Base-by-base conservation (phyloP, 2,113 vertebrate genomes). In the Albula glossodonta region DNA sequence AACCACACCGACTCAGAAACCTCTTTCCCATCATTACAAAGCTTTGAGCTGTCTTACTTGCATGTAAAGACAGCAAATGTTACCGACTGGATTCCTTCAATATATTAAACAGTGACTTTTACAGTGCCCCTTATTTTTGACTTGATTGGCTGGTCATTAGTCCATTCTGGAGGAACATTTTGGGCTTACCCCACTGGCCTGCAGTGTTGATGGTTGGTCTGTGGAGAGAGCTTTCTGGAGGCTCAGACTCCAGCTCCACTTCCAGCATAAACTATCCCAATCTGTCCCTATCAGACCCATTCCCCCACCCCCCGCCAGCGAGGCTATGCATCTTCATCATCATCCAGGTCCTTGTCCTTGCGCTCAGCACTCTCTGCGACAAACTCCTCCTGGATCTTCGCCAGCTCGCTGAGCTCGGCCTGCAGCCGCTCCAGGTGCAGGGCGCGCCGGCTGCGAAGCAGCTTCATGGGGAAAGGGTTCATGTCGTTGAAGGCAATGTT, bases 401-500 rank as follows among this genome's bases (percentile, higher is more conserved):
- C 95, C 91, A 98, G 94, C 86, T 97, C 94, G 0, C 41, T 83
- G 8, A 98, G 94, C 92, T 99, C 97, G 0, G 93, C 91, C 88
- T 96, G 96, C 85, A 99, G 94, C 49, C 94, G 95, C 87, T 97
- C 96, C 88, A 95, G 92, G 91, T 99, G 97, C 31, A 86, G 53
- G 0, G 77, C 74, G 4, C 97, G 96, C 0, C 97, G 95, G 88
- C 95, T 97, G 89, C 63, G 94, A 87, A 99, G 94, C 80, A 96
- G 92, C 77, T 95, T 97, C 91, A 96, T 94, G 2, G 95, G 96
- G 51, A 99, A 98, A 0, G 98, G 98, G 91, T 99, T 99, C 95
- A 99, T 96, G 87, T 97, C 96, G 0, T 85, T 93, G 92, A 99
- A 99, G 87, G 98, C 98, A 0, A 99, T 97, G 92, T 52, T 93